Evolutionary conservation across 2,797 vertebrate genomes (phyloP).

Genomic region (Rhabdophis nuchalis): DNA sequence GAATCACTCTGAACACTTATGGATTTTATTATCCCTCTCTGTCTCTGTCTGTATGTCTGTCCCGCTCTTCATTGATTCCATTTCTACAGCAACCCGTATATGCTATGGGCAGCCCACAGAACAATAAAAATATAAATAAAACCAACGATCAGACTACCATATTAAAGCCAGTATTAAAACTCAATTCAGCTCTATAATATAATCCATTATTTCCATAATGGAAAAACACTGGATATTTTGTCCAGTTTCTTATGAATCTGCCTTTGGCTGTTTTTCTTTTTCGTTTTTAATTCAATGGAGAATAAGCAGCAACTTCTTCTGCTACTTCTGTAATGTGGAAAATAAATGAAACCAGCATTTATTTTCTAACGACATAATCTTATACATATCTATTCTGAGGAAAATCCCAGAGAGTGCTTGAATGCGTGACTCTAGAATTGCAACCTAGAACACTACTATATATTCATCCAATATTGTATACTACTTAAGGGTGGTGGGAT

Average conservation of each 20-base stretch:
- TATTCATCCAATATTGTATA: neutral
- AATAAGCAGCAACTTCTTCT: neutral
- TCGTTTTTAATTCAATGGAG: neutral
- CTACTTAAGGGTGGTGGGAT: neutral
- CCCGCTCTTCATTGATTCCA: neutral
- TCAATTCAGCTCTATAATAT: neutral
- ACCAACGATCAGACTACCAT: neutral
- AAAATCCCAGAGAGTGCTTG: neutral
- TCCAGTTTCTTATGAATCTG: neutral
- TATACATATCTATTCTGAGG: neutral
- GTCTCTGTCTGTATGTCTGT: rapidly evolving
- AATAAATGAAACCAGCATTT: neutral
- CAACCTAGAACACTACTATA: neutral
- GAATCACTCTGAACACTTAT: slow-evolving; percentile 14
- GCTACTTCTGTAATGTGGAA: neutral
- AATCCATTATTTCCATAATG: neutral
- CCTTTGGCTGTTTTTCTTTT: slow-evolving; percentile 5
- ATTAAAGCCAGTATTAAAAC: neutral
- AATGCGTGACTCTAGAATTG: neutral
- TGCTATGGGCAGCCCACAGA: neutral
- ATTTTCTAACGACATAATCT: neutral
- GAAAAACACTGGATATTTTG: slow-evolving; percentile 15
- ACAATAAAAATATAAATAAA: neutral
- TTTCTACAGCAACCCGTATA: neutral
- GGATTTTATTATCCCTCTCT: neutral